Conservation (phyloP, 2,113 vertebrate species). For the human region GRCh38 chr3:115250001-115250500, state of each 20-base stretch:
- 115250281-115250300: not conserved
- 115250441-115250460: not conserved
- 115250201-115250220: not conserved
- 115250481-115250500: not conserved
- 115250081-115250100: not conserved
- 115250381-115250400: slow-evolving; percentile 10
- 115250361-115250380: not conserved
- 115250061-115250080: not conserved
- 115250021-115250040: not conserved
- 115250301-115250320: not conserved
- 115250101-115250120: not conserved
- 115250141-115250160: not conserved
- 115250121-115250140: not conserved
- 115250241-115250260: not conserved
- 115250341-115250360: not conserved
- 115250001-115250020: not conserved
- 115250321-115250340: not conserved
- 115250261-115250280: not conserved
- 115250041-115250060: not conserved
- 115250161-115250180: not conserved
- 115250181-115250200: slow-evolving; percentile 20
- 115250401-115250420: not conserved
- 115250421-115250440: not conserved
- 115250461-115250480: not conserved
- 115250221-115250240: slow-evolving; percentile 16